Percentiles rank a stretch among this genome's conserved stretches.
Conservation (phyloP, 2,888 invertebrate genomes). For the Sabatieria punctata region DNA sequence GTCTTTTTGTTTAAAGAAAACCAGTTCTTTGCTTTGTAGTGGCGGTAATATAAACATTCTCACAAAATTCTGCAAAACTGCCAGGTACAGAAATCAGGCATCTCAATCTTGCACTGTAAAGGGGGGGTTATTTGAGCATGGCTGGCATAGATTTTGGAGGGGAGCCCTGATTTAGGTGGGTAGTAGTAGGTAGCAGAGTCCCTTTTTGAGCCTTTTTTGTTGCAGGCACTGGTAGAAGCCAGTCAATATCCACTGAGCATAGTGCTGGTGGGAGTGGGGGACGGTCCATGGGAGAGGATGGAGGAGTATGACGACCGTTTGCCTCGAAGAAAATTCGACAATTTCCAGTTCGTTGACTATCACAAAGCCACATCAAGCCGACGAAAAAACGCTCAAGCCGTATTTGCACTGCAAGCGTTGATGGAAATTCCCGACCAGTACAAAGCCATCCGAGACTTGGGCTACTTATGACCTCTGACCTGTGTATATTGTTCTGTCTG, state of each 20-base stretch:
- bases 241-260: conserved; percentile 34
- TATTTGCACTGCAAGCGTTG: conserved; percentile 34
- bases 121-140: too few relatives aligned
- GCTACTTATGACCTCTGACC: too few relatives aligned
- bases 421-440: conserved; percentile 38
- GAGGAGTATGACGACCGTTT: conserved; percentile 34
- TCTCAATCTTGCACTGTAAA: too few relatives aligned
- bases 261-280: conserved; percentile 35
- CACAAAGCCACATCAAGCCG: conserved; percentile 25
- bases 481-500: too few relatives aligned
- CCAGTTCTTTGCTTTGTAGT: too few relatives aligned
- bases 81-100: too few relatives aligned
- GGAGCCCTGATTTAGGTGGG: too few relatives aligned
- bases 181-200: too few relatives aligned
- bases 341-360: conserved; percentile 36
- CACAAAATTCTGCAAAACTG: too few relatives aligned
- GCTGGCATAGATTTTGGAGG: too few relatives aligned
- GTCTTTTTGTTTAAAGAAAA: too few relatives aligned
- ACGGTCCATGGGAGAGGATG: conserved; percentile 36
- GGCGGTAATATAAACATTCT: too few relatives aligned
- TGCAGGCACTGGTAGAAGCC: conserved; percentile 33
- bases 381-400: conserved; percentile 12
- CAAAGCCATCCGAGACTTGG: conserved; percentile 6
- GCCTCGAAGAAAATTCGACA: conserved; percentile 33
- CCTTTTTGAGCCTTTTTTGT: conserved; percentile 13